Evolutionary conservation across 2,797 vertebrate genomes (phyloP).

Genomic region (Philypnodon macrostomus): DNA sequence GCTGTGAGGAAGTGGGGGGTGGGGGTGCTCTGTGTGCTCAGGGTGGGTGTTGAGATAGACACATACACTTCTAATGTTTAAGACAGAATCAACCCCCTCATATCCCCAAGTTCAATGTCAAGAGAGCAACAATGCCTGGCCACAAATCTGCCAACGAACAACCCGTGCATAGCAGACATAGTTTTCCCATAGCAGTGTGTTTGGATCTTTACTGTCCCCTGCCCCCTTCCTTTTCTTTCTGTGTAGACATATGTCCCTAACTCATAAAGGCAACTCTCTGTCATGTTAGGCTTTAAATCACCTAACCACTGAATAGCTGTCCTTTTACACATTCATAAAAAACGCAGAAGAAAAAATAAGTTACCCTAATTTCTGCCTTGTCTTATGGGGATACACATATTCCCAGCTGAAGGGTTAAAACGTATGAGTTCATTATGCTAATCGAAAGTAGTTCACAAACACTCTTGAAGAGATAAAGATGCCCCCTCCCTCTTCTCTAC

Average conservation of each 20-base stretch:
- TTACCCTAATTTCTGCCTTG: conserved; percentile 26
- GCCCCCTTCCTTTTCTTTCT: conserved; percentile 28
- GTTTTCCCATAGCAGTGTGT: conserved; percentile 65
- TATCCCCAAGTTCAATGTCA: conserved; percentile 78
- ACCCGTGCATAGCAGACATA: conserved; percentile 69
- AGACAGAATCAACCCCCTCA: conserved; percentile 34
- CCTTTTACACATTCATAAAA: conserved; percentile 29
- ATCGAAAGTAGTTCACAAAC: conserved; percentile 45
- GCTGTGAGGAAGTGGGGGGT: conserved; percentile 54
- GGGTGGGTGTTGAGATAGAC: conserved; percentile 48
- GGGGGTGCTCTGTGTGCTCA: conserved; percentile 33
- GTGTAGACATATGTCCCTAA: conserved; percentile 51
- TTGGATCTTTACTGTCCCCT: conserved; percentile 38
- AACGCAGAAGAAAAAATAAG: conserved; percentile 18
- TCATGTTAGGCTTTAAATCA: neutral
- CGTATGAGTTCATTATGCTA: conserved; percentile 51
- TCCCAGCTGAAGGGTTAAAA: conserved; percentile 29
- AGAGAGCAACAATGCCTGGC: conserved; percentile 67
- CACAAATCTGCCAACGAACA: conserved; percentile 71
- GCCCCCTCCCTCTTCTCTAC: conserved; percentile 7
- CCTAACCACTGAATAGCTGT: conserved; percentile 8
- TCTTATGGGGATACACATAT: conserved; percentile 20
- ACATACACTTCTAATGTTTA: conserved; percentile 49
- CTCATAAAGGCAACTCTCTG: conserved; percentile 48
- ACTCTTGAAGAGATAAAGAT: conserved; percentile 34